Evolutionary conservation across 2,888 invertebrate species (phyloP).

Genomic region (Euspilapteryx auroguttella): DNA sequence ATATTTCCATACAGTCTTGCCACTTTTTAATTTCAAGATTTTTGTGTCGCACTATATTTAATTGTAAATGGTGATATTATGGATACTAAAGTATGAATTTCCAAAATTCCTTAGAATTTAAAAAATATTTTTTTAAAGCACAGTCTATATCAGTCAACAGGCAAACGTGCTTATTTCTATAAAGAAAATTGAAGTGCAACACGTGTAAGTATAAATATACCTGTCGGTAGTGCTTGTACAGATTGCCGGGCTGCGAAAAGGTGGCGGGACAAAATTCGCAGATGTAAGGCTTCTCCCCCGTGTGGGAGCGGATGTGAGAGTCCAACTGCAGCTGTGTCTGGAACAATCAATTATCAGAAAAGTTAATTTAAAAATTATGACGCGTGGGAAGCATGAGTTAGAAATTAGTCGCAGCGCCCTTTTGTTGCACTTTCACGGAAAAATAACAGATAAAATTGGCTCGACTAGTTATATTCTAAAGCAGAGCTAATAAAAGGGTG

Average conservation of each 20-base stretch:
- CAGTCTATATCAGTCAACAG: too few species aligned
- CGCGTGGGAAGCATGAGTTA: background rate
- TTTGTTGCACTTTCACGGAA: background rate
- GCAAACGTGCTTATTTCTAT: too few species aligned
- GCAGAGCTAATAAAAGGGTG: conserved; percentile 2
- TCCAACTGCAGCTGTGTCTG: conserved; percentile 45
- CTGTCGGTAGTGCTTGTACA: conserved; percentile 43
- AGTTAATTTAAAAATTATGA: background rate
- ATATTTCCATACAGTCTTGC: too few species aligned
- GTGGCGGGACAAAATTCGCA: conserved; percentile 27
- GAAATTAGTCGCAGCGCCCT: background rate
- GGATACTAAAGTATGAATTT: too few species aligned
- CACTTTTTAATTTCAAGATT: too few species aligned
- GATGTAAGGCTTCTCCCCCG: conserved; percentile 25
- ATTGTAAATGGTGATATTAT: too few species aligned
- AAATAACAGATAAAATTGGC: background rate
- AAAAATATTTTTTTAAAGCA: too few species aligned
- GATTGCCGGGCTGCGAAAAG: conserved; percentile 38
- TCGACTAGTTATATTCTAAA: background rate
- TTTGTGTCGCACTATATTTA: too few species aligned
- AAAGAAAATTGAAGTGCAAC: too few species aligned
- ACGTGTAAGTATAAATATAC: conserved; percentile 14
- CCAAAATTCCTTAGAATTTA: too few species aligned
- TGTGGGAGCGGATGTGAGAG: conserved; percentile 38
- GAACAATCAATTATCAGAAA: conserved; percentile 4